Evolutionary conservation across 2,113 vertebrate species (phyloP).

Genomic region (rat (Rattus norvegicus)): DNA sequence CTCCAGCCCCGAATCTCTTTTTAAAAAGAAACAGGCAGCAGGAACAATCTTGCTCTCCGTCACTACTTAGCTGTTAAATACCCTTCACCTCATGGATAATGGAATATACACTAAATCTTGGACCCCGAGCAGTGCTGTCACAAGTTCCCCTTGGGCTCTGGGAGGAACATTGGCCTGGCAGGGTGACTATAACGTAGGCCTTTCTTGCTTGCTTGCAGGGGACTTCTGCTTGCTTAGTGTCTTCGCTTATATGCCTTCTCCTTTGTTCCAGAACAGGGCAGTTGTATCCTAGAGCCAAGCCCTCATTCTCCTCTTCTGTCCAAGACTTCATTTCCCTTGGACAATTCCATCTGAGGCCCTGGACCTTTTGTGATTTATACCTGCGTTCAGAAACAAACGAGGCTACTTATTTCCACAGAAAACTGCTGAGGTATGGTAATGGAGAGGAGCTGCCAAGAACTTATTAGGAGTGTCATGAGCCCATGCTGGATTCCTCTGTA

Average conservation of each 20-base stretch:
- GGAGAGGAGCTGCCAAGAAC: not conserved
- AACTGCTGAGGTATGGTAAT: not conserved
- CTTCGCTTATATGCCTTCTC: not conserved
- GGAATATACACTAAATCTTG: rapidly evolving
- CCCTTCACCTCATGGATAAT: not conserved
- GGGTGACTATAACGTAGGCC: not conserved
- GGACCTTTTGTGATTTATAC: not conserved
- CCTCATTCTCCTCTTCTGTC: not conserved
- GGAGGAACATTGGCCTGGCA: not conserved
- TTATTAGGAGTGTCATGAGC: not conserved
- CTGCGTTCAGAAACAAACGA: not conserved
- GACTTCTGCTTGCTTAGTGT: not conserved
- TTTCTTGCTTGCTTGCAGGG: not conserved
- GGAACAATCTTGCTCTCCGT: too few species aligned
- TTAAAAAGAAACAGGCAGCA: too few species aligned
- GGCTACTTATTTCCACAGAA: not conserved
- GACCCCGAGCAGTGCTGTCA: not conserved
- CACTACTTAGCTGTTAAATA: too few species aligned
- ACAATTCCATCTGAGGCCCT: not conserved
- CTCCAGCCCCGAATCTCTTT: too few species aligned
- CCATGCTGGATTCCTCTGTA: too few species aligned
- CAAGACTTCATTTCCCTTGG: not conserved
- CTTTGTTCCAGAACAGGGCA: rapidly evolving
- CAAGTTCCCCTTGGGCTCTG: not conserved
- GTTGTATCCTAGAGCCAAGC: not conserved